Evolutionary conservation across 1,140 invertebrate species (phyloP), one percentile per base, ranked within the genome.

Genomic region (Sarcophaga peregrina): DNA sequence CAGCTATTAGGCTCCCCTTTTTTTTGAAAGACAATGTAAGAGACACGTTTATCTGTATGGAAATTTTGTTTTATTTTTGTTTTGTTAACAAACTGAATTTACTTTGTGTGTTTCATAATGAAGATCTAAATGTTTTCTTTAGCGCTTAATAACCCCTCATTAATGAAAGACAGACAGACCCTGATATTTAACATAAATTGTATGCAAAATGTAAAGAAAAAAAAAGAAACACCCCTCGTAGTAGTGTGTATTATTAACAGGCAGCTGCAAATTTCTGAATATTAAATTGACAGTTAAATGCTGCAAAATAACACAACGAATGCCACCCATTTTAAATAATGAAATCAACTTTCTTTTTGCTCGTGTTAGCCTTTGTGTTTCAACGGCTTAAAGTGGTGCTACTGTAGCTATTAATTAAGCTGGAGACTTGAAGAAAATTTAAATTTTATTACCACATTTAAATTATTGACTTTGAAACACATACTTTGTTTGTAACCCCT

Each of bases 111-210:
- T 52, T 52, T 9, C 54, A 58, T 58, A 58, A 58, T 58, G 54
- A 58, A 58, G 54, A 15, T 58, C 54, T 58, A 58, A 58, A 58
- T 58, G 54, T 58, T 58, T 58, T 52, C 13, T 58, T 58, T n/a
- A 58, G 11, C 1, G 54, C 11, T n/a, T n/a, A 58, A 58, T 58
- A n/a, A 13, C 54, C 54, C 54, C n/a, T n/a, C 15, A 58, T 58
- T 58, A 58, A 58, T 9, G 8, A 5, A 3, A 58, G 25, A 37
- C 25, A 13, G 1, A 52, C 8, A 58, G 1, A 52, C 8, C 15
- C 15, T n/a, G 15, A 13, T 15, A 8, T 58, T 58, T 58, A 58
- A 58, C 54, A 58, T 58, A 58, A 58, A 58, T 58, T 58, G 10
- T 58, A n/a, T n/a, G 7, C 11, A 58, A 58, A 58, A 10, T 52